Evolutionary conservation across 2,113 vertebrate genomes (phyloP).

Genomic region (Camelus bactrianus): DNA sequence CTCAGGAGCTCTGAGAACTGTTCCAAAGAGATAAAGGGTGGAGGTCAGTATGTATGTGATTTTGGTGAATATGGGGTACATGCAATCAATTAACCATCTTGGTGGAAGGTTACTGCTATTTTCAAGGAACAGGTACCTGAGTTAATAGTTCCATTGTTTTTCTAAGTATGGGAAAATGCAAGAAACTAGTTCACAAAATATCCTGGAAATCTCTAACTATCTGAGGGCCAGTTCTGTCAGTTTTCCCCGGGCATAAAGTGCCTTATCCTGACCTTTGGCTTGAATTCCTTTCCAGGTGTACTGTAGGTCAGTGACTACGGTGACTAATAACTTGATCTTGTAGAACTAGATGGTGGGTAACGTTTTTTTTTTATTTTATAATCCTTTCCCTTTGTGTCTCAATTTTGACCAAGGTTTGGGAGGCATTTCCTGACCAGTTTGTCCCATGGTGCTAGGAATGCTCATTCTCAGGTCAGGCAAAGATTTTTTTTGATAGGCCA

Average conservation of each 20-base stretch:
- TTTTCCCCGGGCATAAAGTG: background rate
- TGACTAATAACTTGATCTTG: background rate
- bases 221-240: background rate
- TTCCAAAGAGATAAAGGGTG: background rate
- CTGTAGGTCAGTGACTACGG: background rate
- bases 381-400: background rate
- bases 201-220: background rate
- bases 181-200: background rate
- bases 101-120: background rate
- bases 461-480: background rate
- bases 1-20: background rate
- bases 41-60: background rate
- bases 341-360: background rate
- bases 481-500: background rate
- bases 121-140: background rate
- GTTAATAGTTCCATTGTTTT: background rate
- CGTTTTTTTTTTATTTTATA: background rate
- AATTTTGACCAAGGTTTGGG: background rate
- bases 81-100: background rate
- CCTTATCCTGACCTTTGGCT: background rate
- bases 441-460: background rate
- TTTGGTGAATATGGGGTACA: background rate
- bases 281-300: background rate
- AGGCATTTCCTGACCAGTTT: background rate
- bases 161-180: background rate